Base-by-base conservation (phyloP, 2,888 invertebrate genomes). In the Tiliacea aurago region DNA sequence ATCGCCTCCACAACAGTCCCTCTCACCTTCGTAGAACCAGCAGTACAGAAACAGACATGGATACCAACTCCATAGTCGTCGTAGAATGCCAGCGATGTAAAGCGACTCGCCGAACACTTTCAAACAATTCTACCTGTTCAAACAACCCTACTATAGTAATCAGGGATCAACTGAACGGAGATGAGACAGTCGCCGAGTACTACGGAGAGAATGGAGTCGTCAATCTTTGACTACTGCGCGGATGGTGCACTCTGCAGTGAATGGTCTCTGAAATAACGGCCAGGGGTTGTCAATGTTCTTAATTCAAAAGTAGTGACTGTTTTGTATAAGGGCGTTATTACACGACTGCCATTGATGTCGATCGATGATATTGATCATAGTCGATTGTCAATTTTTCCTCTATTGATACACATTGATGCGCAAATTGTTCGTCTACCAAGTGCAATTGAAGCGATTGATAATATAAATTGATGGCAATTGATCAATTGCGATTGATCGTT, bases 161-260 rank as follows among this genome's bases (percentile, higher is more conserved):
- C 68, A 86, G 93, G 11, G 94, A 95, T 56, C 92, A 90, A 69
- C 69, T 93, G 2, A 94, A 95, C 63, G 94, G 95, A 0, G 93
- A 93, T 3, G 92, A 90, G 0, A 86, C 88, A 0, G 92, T 92
- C 9, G 84, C 92, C 0, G 94, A 95, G 77, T 93, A 91, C 70
- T 94, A 91, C 64, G 90, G 89, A 0, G 94, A 94, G 76, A 93
- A 92, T 53, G 95, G 93, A 0, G 88, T 93, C 10, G 92, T 93
- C 66, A 93, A 93, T 80, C 94, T 96, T 86, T 96, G 96, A 96
- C 96, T 92, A 91, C 90, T 92, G 89, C 94, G 95, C 72, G 96
- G 96, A 93, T 96, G 96, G 96, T 96, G 96, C 95, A 95, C 95
- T 95, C 94, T 96, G 63, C 96, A 96, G 78, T 96, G 87, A 83